Base-by-base conservation (phyloP, 2,888 invertebrate species). In the Ormia ochracea region DNA sequence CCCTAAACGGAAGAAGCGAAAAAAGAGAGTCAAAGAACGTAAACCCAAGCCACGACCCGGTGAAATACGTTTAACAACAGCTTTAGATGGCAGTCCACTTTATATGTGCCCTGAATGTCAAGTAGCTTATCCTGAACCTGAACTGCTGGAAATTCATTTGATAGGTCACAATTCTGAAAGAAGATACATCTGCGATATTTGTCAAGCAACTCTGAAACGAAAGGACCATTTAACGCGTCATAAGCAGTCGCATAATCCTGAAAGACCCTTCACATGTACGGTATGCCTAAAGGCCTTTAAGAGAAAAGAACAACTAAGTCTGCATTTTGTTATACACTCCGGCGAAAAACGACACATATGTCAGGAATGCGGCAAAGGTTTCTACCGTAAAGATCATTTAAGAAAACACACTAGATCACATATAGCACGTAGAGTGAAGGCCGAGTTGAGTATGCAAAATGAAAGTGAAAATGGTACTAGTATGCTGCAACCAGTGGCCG, bases 81-180 rank as follows among this genome's bases (percentile, higher is more conserved):
- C 95, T 7, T 88, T 93, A 12, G 96, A 96, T 85, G 96, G 96
- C 19, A 95, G 95, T 80, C 95, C 96, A 0, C 87, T 96, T 7
- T 96, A 94, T 85, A 95, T 96, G 88, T 96, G 96, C 86, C 96
- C 96, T 0, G 96, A 96, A 86, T 96, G 96, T 86, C 95, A 96
- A 88, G 95, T 96, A 93, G 96, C 95, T 26, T 96, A 96, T 86
- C 96, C 96, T 0, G 96, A 96, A 86, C 93, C 95, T 56, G 95
- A 94, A 80, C 90, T 96, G 21, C 89, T 96, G 26, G 96, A 96
- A 84, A 95, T 96, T 82, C 96, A 96, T 89, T 90, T 96, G 14
- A 92, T 95, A 7, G 96, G 96, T 0, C 96, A 96, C 86, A 96
- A 96, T 45, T 91, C 96, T 88, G 96, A 96, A 85, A 92, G 96